Base-by-base conservation (phyloP, 2,797 vertebrate species). In the Xenops minutus region DNA sequence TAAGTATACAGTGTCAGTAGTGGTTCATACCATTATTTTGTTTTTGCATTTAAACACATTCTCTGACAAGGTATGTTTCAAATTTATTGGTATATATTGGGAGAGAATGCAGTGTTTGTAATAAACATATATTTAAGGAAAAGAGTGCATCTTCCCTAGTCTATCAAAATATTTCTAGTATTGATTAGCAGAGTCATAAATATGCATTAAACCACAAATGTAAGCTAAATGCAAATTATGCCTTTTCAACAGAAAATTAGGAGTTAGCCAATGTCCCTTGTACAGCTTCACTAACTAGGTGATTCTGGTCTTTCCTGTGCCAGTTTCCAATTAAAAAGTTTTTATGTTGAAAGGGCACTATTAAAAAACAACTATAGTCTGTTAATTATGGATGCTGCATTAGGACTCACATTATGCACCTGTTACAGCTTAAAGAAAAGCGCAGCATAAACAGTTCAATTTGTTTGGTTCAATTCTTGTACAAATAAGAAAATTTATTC, bases 261-360 rank as follows among this genome's bases (percentile, higher is more conserved):
- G 18, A 43, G 39, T 66, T 55, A 48, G 26, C 14, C 41, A 71
- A 62, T 76, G 30, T 93, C 30, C 32, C 9, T 64, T 71, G 27
- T 43, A 52, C 44, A 64, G 29, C 8, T 89, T 59, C 48, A 58
- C 44, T 83, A 52, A 75, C 24, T 69, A 78, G 9, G 23, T 69
- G 23, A 55, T 85, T 75, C 37, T 63, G 24, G 29, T 59, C 32
- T 56, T 85, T 36, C 59, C 11, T 67, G 76, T 80, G 72, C 21
- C 69, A 56, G 19, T 64, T 90, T 90, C 73, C 52, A 89, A 79
- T 93, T 95, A 94, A 85, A 85, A 85, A 52, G 10, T 71, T 78
- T 75, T 54, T n/a, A 14, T 82, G 46, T 92, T 36, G 66, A 76
- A 93, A 93, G 43, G 48, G 7, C 21, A 8, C 8, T 55, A 37